Base-by-base conservation (phyloP, 2,113 vertebrate genomes). In the Nesogale talazaci region DNA sequence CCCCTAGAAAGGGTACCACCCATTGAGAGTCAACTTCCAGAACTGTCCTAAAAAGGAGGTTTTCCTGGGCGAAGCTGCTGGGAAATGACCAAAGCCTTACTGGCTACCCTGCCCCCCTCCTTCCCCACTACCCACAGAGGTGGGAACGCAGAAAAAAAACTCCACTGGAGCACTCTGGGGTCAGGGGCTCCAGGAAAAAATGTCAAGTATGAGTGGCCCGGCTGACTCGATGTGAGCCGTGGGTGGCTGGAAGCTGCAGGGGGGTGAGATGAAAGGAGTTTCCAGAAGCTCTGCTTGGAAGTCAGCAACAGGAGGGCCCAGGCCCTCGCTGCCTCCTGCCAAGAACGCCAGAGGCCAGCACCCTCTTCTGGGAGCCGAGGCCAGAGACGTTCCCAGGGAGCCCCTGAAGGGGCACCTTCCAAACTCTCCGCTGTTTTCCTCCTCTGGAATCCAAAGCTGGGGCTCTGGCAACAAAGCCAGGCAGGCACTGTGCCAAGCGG, bases 331-430 rank as follows among this genome's bases (percentile, higher is more conserved):
- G 72, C 86, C 96, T 92, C 82, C 82, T 77, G 92, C 95, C 93
- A 90, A 93, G 95, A 94, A 96, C 92, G 83, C 83, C 88, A 56
- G 92, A 94, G 95, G 92, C 85, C 95, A 77, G 76, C 72, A 91
- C 76, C 61, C 83, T 70, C 38, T 89, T 90, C 96, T 94, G 95
- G 88, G 94, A 96, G 90, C 92, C 0, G 7, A 38, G 56, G n/a
- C 20, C 78, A 80, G 78, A 89, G 83, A 72, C 15, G 88, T 96
- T 96, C 95, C 88, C 95, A 94, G 75, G 83, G 88, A 94, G 70
- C 20, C 85, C 88, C 79, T 42, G 25, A 5, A 65, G 57, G 79
- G 61, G 78, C 6, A 89, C 52, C 91, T 93, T 89, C 83, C 86
- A 36, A 56, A 61, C 70, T 42, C 63, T 72, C 42, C 88, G 25